A percentile compares a stretch with the other conserved stretches of the same genome.
Conservation (phyloP, 2,113 vertebrate species). For the Mesoclemmys tuberculata region DNA sequence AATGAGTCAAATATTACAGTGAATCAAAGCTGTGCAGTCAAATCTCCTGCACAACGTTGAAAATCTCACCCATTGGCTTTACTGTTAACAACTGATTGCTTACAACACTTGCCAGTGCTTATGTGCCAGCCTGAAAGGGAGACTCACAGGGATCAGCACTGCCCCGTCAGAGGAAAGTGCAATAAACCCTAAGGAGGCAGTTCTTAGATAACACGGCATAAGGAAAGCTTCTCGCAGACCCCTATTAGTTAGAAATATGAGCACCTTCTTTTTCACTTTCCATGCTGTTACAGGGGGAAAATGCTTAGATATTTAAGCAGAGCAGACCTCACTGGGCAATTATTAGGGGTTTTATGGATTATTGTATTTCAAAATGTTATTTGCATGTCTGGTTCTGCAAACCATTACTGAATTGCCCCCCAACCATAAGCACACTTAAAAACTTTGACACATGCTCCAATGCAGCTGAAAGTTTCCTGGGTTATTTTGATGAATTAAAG, state of each 20-base stretch:
- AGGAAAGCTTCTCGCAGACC: neutral
- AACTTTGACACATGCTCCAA: neutral
- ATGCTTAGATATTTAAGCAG: neutral
- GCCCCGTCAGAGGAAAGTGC: neutral
- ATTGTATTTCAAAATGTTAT: neutral
- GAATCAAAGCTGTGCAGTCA: neutral
- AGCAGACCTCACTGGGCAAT: neutral
- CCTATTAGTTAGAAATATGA: neutral
- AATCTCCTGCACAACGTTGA: neutral
- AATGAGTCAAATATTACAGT: neutral
- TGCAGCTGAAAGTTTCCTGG: neutral
- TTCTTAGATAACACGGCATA: neutral
- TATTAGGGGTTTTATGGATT: fast-evolving
- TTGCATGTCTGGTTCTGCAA: neutral
- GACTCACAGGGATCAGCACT: neutral
- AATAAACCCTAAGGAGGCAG: neutral
- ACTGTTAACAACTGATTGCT: neutral
- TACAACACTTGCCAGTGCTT: too few species aligned
- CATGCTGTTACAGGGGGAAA: neutral
- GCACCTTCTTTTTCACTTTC: neutral
- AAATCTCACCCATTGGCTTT: neutral
- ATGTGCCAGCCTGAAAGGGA: fast-evolving
- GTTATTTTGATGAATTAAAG: neutral
- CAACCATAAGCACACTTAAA: neutral
- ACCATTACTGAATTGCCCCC: fast-evolving